Base-by-base conservation (phyloP, 2,113 vertebrate genomes). In the Mesitornis unicolor region DNA sequence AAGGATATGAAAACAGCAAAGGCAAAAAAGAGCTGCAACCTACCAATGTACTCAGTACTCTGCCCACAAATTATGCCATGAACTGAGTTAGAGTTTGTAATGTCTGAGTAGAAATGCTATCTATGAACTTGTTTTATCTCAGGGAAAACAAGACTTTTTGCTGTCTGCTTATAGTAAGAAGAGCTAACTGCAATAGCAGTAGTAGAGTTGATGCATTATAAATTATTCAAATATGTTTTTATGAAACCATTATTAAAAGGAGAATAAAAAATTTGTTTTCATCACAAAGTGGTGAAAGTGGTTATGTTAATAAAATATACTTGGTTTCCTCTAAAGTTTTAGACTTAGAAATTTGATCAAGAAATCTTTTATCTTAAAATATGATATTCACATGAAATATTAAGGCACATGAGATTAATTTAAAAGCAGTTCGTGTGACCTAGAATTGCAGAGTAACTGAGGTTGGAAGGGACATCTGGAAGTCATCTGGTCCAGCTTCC, bases 171-270 rank as follows among this genome's bases (percentile, higher is more conserved):
- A 50, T 53, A 59, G 25, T 68, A 50, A 61, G 75, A 78, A 75
- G 38, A 88, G 29, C 54, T 60, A 29, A 64, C 56, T 81, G 38
- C 56, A 92, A 53, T 21, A 75, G 42, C 47, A 59, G 26, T 28
- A n/a, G 28, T 54, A 73, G 36, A 81, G 29, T 60, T 90, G 54
- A 22, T 75, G 48, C 1, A 0, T 70, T 91, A 86, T 77, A 87
- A 96, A 93, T 91, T 59, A 71, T 94, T 94, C 35, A 95, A 21
- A 40, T 79, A 8, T 26, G 6, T 36, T 87, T 95, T 90, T 45
- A 68, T 92, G 26, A 75, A 87, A 17, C 8, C 1, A 4, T 90
- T 90, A 75, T 83, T 83, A 60, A 92, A 89, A 79, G 2, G 19
- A 56, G 26, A 91, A 40, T 19, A 43, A 63, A 79, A 84, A 2